Evolutionary conservation across 2,888 invertebrate genomes (phyloP).

Genomic region (Cataglyphis livida): DNA sequence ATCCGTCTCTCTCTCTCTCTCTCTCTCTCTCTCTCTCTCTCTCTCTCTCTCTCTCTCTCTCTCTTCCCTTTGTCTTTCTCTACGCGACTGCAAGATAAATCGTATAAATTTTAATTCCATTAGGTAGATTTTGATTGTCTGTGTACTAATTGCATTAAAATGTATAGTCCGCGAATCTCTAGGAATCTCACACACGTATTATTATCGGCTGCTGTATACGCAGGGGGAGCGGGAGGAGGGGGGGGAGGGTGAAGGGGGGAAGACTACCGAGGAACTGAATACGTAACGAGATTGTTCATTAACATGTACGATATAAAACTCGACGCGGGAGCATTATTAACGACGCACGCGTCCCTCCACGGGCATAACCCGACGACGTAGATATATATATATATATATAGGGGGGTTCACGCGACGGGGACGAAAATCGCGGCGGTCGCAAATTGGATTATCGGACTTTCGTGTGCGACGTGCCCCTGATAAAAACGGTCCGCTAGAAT

Average conservation of each 20-base stretch:
- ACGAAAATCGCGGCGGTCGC: constrained; percentile 45
- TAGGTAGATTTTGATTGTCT: background rate
- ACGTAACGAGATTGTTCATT: constrained; percentile 47
- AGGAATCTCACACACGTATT: constrained; percentile 17
- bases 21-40: too few relatives aligned
- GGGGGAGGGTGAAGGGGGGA: background rate
- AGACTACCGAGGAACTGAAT: constrained; percentile 1
- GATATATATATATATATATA: background rate
- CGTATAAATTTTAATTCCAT: background rate
- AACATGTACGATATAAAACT: constrained; percentile 42
- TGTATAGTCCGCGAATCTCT: background rate
- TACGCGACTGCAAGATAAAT: background rate
- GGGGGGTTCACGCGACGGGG: background rate
- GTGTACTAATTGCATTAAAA: background rate
- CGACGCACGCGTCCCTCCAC: constrained; percentile 8
- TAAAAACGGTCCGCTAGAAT: constrained; percentile 26
- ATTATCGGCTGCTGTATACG: background rate
- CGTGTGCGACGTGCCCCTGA: constrained; percentile 24
- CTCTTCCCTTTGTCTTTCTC: background rate
- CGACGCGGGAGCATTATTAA: constrained; percentile 33
- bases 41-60: too few relatives aligned
- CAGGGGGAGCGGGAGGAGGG: too few relatives aligned
- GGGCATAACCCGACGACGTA: constrained; percentile 26
- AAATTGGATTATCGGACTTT: constrained; percentile 54
- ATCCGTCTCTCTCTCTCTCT: background rate